Evolutionary conservation across 2,888 invertebrate species (phyloP).

Genomic region (Drosophila suboccidentalis): DNA sequence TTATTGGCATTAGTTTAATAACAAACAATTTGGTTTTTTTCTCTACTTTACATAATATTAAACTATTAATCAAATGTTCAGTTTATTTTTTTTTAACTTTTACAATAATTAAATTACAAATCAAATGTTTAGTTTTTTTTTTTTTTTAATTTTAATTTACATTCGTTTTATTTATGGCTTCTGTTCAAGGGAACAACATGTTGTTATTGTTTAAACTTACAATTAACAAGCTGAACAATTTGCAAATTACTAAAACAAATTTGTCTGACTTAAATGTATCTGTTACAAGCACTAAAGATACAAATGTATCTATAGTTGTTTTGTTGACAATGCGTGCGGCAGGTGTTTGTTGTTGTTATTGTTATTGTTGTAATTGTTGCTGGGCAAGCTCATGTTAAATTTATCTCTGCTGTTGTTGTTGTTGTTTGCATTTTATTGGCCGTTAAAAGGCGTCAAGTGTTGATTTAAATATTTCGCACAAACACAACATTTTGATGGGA

Average conservation of each 20-base stretch:
- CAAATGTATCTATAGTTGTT: slow-evolving; percentile 21
- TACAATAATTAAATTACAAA: no score
- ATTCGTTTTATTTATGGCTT: slow-evolving; percentile 1
- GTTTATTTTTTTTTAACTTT: not conserved
- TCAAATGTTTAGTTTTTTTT: no score
- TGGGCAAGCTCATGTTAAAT: slow-evolving; percentile 34
- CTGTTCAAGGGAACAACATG: slow-evolving; percentile 5
- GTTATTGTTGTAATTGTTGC: slow-evolving; percentile 11
- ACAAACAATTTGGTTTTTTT: no score
- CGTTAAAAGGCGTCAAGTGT: slow-evolving; percentile 62
- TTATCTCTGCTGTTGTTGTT: slow-evolving; percentile 24
- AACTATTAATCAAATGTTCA: no score
- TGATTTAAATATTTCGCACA: slow-evolving; percentile 64
- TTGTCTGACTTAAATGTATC: not conserved
- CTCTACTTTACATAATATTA: no score
- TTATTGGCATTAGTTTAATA: no score
- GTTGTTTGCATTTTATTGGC: slow-evolving; percentile 38
- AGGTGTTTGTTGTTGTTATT: not conserved
- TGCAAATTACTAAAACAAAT: slow-evolving; percentile 45
- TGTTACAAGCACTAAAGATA: slow-evolving; percentile 6
- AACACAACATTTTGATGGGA: slow-evolving; percentile 47
- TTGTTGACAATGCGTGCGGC: slow-evolving; percentile 42
- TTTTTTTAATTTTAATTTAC: not conserved
- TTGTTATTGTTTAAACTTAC: slow-evolving; percentile 10
- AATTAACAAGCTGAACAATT: slow-evolving; percentile 27